Evolutionary conservation across 1,140 invertebrate species (phyloP).

Genomic region (Eurosta solidaginis): DNA sequence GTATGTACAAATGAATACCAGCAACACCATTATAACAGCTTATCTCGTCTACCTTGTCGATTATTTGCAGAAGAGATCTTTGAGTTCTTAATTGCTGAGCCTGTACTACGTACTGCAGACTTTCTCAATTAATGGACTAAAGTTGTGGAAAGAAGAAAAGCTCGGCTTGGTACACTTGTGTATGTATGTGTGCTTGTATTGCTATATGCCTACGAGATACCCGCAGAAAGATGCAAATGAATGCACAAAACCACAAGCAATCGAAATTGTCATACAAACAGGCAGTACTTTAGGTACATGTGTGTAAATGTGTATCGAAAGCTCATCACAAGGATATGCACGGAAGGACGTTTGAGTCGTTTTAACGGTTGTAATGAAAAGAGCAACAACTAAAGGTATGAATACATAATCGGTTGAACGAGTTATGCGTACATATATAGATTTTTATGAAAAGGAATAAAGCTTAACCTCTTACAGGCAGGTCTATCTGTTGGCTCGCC

Average conservation of each 20-base stretch:
- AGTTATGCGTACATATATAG: neutral
- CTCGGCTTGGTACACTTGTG: neutral
- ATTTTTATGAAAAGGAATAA: no score
- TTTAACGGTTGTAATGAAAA: neutral
- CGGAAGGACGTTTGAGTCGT: neutral
- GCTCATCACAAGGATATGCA: neutral
- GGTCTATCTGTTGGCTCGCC: neutral
- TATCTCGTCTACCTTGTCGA: constrained; percentile 15
- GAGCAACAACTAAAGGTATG: neutral
- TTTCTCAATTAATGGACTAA: neutral
- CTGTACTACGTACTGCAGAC: neutral
- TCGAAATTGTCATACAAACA: neutral
- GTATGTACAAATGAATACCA: neutral
- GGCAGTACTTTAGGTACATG: no score
- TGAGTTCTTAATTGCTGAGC: constrained; percentile 18
- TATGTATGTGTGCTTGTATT: neutral
- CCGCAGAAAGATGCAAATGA: constrained; percentile 22
- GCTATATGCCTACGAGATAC: neutral
- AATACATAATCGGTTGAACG: neutral
- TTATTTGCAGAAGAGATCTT: constrained; percentile 8
- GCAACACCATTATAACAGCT: neutral
- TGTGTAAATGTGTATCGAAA: neutral
- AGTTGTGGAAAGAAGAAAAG: neutral
- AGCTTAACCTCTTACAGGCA: neutral
- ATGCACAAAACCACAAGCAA: constrained; percentile 3